A percentile compares a stretch with the other conserved stretches of the same genome.
phyloP scores from a whole-genome alignment of 2,888 invertebrate genomes.

The Oligia strigilis region DNA sequence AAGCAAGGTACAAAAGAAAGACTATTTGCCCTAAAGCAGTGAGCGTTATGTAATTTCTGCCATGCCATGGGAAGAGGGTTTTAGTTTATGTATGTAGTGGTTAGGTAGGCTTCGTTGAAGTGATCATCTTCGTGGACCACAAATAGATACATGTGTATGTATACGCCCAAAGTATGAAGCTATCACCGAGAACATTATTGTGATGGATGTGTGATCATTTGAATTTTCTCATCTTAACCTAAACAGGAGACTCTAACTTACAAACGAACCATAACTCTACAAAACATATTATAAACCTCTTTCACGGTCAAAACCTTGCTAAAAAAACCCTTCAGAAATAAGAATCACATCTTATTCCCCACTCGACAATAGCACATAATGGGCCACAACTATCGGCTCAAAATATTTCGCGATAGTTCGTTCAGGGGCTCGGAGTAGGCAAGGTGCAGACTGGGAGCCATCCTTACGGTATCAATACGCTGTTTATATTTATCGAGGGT shows the following conservation, averaged over 20 bases:
- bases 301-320: constrained; percentile 26
- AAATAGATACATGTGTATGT: not conserved
- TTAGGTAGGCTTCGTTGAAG: not conserved
- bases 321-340: constrained; percentile 24
- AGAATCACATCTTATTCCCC: constrained; percentile 48
- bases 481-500: constrained; percentile 70
- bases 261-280: not conserved
- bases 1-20: not conserved
- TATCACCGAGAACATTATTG: not conserved
- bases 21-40: not conserved
- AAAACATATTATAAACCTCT: constrained; percentile 7
- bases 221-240: not conserved
- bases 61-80: not conserved
- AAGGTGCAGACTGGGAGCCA: constrained; percentile 59
- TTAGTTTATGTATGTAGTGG: not conserved
- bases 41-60: not conserved
- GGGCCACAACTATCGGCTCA: constrained; percentile 58
- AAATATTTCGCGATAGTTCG: constrained; percentile 62
- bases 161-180: not conserved
- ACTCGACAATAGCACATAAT: constrained; percentile 56
- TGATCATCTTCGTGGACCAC: not conserved
- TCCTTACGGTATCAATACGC: constrained; percentile 62
- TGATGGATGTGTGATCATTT: not conserved
- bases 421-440: constrained; percentile 47
- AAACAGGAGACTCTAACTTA: not conserved